Base-by-base conservation (phyloP, 1,140 invertebrate genomes). In the Drosophila leontia region DNA sequence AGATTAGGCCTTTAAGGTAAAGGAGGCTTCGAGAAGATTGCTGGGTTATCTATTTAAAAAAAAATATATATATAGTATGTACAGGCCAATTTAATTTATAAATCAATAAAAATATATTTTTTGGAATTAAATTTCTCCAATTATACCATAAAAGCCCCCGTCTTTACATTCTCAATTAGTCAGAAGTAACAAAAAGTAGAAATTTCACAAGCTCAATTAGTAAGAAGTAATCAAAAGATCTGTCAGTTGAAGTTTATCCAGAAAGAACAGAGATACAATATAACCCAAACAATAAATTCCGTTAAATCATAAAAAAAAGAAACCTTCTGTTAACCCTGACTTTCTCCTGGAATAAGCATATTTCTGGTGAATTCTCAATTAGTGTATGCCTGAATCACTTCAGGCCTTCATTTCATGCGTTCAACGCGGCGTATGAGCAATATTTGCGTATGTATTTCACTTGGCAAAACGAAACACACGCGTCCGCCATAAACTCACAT, bases 391-490 rank as follows among this genome's bases (percentile, higher is more conserved):
- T 80, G 77, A 80, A 64, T 72, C 69, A 72, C 37, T 53, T 53
- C 12, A 7, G 26, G 15, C 32, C 34, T 60, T 55, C 35, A 41
- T 26, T 50, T 51, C 72, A 56, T 11, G 23, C 51, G 44, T 41
- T 26, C 12, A 72, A 60, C 65, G 35, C 47, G 63, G 80, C 84
- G 84, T 84, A 88, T 88, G 74, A 75, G 85, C 78, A 88, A 88
- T 81, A 80, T 69, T 72, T 67, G 50, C 13, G 26, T 26, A n/a
- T 57, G 51, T 61, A 50, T 50, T 50, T 50, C 26, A 32, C 15
- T 32, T 50, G 9, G 35, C 26, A 6, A 9, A 13, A 47, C 47
- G 13, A 41, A 60, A 77, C 57, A 77, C 57, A 70, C 55, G 67
- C 72, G 72, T 57, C 29, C 57, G 72, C 58, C 62, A 70, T 76